phyloP scores from a whole-genome alignment of 2,113 vertebrate genomes.

The Salminus brasiliensis region DNA sequence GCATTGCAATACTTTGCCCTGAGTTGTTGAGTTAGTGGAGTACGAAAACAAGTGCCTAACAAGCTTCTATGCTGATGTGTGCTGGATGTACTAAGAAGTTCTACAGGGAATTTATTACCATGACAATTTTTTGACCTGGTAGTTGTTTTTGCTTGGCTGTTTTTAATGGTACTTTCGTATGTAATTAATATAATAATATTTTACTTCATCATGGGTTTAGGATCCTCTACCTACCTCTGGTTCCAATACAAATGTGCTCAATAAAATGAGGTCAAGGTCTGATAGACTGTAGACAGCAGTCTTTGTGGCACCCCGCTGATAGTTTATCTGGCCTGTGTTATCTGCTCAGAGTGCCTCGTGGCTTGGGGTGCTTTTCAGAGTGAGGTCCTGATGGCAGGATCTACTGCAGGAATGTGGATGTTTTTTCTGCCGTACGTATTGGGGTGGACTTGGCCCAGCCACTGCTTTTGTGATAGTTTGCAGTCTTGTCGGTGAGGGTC shows the following conservation, averaged over 20 bases:
- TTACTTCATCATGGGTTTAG: not conserved
- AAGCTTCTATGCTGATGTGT: too few relatives aligned
- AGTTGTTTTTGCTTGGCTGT: too few relatives aligned
- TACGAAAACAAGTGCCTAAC: too few relatives aligned
- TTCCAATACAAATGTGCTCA: not conserved
- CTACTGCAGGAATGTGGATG: slow-evolving; percentile 73
- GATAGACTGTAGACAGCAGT: not conserved
- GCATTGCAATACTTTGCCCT: too few relatives aligned
- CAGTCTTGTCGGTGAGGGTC: slow-evolving; percentile 69
- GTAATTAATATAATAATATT: not conserved
- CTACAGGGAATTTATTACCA: too few relatives aligned
- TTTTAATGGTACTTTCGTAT: too few relatives aligned
- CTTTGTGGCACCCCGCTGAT: not conserved
- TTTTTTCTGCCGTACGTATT: slow-evolving; percentile 66
- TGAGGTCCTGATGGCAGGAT: slow-evolving; percentile 9
- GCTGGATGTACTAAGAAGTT: too few relatives aligned
- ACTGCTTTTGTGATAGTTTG: slow-evolving; percentile 58
- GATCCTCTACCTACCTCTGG: not conserved
- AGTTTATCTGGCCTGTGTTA: not conserved
- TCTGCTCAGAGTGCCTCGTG: not conserved
- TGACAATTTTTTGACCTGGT: too few relatives aligned
- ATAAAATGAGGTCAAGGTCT: not conserved
- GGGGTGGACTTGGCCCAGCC: slow-evolving; percentile 65
- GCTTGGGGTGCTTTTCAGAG: slow-evolving; percentile 36
- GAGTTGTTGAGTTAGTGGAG: too few relatives aligned